Evolutionary conservation across 2,113 vertebrate genomes (phyloP).

Genomic region (Pomatostomus ruficeps): DNA sequence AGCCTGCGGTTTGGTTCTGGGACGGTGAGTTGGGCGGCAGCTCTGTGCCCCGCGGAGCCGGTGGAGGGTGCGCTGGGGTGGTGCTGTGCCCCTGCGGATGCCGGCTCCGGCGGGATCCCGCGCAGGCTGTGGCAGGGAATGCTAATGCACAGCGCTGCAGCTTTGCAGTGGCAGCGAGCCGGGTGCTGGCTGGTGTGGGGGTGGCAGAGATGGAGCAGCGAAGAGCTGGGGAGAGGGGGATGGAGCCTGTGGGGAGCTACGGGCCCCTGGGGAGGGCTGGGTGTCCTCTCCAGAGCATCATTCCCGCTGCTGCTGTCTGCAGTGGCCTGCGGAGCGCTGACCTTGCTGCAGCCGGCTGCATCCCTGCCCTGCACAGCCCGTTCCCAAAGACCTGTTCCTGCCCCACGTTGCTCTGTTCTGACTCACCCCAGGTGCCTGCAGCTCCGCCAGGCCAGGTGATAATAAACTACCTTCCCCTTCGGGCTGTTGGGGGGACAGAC

Average conservation of each 20-base stretch:
- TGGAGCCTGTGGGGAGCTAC: not conserved
- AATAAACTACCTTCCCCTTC: not conserved
- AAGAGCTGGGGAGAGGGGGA: not conserved
- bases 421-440: not conserved
- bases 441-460: not conserved
- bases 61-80: rapidly evolving
- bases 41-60: rapidly evolving
- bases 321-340: not conserved
- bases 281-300: not conserved
- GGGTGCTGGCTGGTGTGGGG: not conserved
- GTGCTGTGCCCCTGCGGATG: not conserved
- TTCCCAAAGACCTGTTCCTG: not conserved
- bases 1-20: rapidly evolving
- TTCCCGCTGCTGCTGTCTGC: not conserved
- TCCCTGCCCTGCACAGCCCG: not conserved
- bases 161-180: not conserved
- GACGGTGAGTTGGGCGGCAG: not conserved
- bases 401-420: not conserved
- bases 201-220: not conserved
- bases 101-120: not conserved
- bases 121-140: not conserved
- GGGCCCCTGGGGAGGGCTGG: not conserved
- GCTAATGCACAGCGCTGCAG: not conserved
- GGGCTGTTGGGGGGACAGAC: rapidly evolving
- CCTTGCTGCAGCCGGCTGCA: not conserved